Evolutionary conservation across 2,888 invertebrate genomes (phyloP).

Genomic region (Caenorhabditis sp.): DNA sequence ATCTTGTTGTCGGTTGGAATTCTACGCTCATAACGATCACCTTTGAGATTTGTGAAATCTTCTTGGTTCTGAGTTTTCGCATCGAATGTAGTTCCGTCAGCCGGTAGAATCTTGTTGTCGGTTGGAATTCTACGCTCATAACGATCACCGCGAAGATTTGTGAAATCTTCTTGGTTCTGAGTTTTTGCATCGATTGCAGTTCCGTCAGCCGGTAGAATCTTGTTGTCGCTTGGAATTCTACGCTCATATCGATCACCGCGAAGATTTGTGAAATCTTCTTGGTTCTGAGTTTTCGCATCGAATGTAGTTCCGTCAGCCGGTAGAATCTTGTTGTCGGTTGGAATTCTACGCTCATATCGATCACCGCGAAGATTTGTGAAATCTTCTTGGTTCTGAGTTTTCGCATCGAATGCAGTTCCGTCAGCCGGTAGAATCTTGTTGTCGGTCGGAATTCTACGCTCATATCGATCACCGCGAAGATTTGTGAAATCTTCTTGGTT

Average conservation of each 20-base stretch:
- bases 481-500: slow-evolving; percentile 9
- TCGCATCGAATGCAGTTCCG: neutral
- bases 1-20: neutral
- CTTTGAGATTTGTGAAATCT: slow-evolving; percentile 4
- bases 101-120: neutral
- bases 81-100: slow-evolving; percentile 1
- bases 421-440: neutral
- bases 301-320: slow-evolving; percentile 2
- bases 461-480: slow-evolving; percentile 6
- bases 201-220: neutral
- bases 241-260: slow-evolving; percentile 2
- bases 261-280: slow-evolving; percentile 5
- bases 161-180: slow-evolving; percentile 8
- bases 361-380: slow-evolving; percentile 2
- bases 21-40: neutral
- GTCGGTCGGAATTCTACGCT: neutral
- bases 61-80: slow-evolving; percentile 7
- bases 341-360: neutral
- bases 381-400: slow-evolving; percentile 8
- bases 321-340: neutral
- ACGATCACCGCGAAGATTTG: neutral
- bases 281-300: slow-evolving; percentile 4
- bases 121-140: neutral
- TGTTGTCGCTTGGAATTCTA: neutral
- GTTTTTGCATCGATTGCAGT: neutral